These are phyloP conservation scores for Aspidiotus destructor DNA, from an alignment of 2,888 invertebrate species.

Conservation along the genomic window DNA sequence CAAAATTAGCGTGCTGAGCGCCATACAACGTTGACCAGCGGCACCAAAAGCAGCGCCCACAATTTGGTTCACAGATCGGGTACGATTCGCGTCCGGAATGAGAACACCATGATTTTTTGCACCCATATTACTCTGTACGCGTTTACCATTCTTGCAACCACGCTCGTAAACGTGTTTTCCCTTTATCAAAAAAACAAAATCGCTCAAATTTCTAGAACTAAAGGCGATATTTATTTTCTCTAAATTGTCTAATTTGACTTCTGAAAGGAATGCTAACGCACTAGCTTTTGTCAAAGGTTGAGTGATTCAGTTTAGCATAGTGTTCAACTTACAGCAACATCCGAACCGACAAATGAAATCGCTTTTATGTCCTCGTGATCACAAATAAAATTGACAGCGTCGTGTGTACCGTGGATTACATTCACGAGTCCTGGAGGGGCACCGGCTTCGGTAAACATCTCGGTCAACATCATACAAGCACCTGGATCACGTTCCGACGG, in stretches of 20 bases:
- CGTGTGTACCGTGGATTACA: conserved; percentile 90
- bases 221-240: no score
- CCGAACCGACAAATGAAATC: conserved; percentile 97
- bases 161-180: conserved; percentile 90
- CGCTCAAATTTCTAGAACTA: no score
- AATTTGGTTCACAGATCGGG: conserved; percentile 84
- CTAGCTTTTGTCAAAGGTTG: no score
- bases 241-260: no score
- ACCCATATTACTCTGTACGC: conserved; percentile 98
- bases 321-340: conserved; percentile 61
- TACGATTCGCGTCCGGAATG: conserved; percentile 95
- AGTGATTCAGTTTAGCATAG: no score
- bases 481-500: conserved; percentile 98
- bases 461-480: conserved; percentile 88
- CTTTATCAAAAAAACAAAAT: conserved; percentile 41
- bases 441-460: conserved; percentile 84
- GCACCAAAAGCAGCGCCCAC: conserved; percentile 96
- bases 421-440: conserved; percentile 94
- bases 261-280: no score
- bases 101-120: conserved; percentile 98
- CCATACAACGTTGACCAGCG: conserved; percentile 99
- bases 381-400: conserved; percentile 94
- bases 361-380: conserved; percentile 92
- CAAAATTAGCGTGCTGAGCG: conserved; percentile 85
- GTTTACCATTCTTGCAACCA: conserved; percentile 72